Base-by-base conservation (phyloP, 2,113 vertebrate species). In the Paralichthys olivaceus region DNA sequence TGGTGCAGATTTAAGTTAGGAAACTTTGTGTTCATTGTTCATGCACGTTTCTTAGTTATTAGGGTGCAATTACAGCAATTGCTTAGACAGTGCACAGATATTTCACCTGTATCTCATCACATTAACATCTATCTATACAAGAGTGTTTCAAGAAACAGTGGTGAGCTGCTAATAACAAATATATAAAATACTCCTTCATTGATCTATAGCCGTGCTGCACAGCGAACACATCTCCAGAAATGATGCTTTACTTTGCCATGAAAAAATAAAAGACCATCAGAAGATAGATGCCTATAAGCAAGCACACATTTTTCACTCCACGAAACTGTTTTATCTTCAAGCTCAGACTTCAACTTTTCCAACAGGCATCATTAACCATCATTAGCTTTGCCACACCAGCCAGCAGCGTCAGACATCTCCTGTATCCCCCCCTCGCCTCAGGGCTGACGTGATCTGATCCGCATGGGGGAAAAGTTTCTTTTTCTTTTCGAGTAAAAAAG, bases 291-390 rank as follows among this genome's bases (percentile, higher is more conserved):
- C 17, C 20, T 40, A 19, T 11, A 25, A 63, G 61, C n/a, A 20
- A 23, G 11, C 25, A 15, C 5, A 19, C 2, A 8, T 40, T 23
- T 60, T 60, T 40, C 11, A 20, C 9, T 54, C 49, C 37, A 34
- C 2, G 0, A 34, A 61, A 54, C 49, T 69, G 34, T 34, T 76
- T 69, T 32, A 69, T 56, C 66, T 57, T 26, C 47, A 23, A 54
- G 37, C 7, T 2, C 63, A 54, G 34, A 25, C 51, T 28, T 55
- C 3, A 57, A 34, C 40, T 45, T 32, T 45, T 53, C 40, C 62
- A 49, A 34, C 20, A 47, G 25, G 59, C 29, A 53, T 68, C 64
- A 60, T 68, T 43, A 68, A 56, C 34, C 45, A 34, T 56, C n/a
- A 40, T 12, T 22, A 22, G 60, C 51, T 57, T 26, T 49, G 51